Evolutionary conservation across 2,797 vertebrate genomes (phyloP).

Genomic region (Melanotaenia trifasciata): DNA sequence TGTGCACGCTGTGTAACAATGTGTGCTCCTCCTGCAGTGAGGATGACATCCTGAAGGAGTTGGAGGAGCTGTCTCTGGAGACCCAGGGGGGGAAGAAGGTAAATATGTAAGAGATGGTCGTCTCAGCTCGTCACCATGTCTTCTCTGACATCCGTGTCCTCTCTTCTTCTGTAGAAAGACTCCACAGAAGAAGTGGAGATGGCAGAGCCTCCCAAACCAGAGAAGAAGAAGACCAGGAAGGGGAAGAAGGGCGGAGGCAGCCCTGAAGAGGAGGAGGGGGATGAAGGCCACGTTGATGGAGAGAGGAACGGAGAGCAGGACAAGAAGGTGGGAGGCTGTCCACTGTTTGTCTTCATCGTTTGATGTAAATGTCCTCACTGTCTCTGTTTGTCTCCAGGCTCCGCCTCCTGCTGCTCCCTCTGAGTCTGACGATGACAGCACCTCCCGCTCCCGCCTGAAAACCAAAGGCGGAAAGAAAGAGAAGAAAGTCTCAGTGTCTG

Average conservation of each 20-base stretch:
- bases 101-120: not conserved
- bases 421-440: conserved; percentile 86
- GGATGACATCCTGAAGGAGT: conserved; percentile 95
- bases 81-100: conserved; percentile 87
- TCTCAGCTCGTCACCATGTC: no score
- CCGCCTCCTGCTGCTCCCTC: conserved; percentile 70
- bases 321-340: conserved; percentile 68
- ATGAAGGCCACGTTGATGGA: conserved; percentile 82
- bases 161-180: conserved; percentile 80
- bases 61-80: conserved; percentile 93
- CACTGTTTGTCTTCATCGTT: not conserved
- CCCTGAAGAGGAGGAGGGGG: conserved; percentile 86
- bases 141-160: not conserved
- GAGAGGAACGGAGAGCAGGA: conserved; percentile 85
- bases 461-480: conserved; percentile 81
- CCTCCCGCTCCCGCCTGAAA: conserved; percentile 75
- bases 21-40: conserved; percentile 81
- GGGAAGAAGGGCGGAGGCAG: conserved; percentile 81
- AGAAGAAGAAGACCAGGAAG: conserved; percentile 94
- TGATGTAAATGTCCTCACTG: not conserved
- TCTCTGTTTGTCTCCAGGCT: conserved; percentile 36
- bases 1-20: not conserved
- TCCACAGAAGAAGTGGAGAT: conserved; percentile 80
- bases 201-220: conserved; percentile 79
- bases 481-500: conserved; percentile 76